Evolutionary conservation across 2,113 vertebrate genomes (phyloP).

Genomic region (Acanthisitta chloris): DNA sequence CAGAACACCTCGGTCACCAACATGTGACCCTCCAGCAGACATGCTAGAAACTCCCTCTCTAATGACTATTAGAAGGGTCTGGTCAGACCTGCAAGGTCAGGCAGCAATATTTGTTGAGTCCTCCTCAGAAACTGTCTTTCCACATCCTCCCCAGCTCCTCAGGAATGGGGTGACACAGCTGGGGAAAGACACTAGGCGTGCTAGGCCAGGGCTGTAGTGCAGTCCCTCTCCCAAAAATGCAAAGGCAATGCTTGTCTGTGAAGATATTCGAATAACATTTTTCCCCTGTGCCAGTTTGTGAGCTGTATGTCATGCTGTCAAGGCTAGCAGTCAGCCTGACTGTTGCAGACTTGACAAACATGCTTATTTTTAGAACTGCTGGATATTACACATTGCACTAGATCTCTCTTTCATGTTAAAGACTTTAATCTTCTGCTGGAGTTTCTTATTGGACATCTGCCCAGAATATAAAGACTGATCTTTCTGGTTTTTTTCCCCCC

Average conservation of each 20-base stretch:
- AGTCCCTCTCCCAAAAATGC: neutral
- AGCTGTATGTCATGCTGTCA: constrained; percentile 58
- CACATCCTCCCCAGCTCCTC: neutral
- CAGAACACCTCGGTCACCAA: neutral
- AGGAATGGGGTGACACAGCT: neutral
- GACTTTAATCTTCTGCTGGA: constrained; percentile 67
- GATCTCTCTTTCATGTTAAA: constrained; percentile 69
- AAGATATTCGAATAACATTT: constrained; percentile 27
- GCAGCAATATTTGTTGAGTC: neutral
- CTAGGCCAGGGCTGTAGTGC: neutral
- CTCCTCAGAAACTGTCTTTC: neutral
- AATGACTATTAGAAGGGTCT: neutral
- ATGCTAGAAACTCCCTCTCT: neutral
- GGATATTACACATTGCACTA: constrained; percentile 59
- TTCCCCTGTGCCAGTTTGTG: constrained; percentile 26
- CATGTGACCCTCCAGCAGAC: neutral
- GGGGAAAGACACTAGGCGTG: neutral
- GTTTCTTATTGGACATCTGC: constrained; percentile 74
- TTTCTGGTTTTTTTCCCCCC: neutral
- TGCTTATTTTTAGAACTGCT: constrained; percentile 63
- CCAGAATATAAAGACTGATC: constrained; percentile 71
- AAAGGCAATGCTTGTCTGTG: neutral
- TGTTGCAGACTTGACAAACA: constrained; percentile 57
- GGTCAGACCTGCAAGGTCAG: neutral
- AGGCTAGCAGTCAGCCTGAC: constrained; percentile 54